Conservation (phyloP, 2,797 vertebrate genomes). For the Coracias cyanogaster region DNA sequence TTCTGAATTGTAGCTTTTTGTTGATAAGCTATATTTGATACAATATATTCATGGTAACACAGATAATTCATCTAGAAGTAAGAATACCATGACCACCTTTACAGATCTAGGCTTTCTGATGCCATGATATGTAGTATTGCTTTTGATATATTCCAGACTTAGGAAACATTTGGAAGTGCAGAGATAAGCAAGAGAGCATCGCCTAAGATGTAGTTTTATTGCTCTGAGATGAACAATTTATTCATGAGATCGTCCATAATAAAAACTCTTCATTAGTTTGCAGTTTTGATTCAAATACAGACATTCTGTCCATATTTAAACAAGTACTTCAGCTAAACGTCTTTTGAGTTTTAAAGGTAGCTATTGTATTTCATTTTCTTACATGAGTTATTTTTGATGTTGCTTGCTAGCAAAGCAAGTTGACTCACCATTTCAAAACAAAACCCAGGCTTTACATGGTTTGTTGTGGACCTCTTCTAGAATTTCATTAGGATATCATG, state of each 20-base stretch:
- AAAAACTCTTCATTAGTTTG: not conserved
- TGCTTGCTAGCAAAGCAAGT: not conserved
- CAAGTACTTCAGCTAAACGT: not conserved
- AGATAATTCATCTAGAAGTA: not conserved
- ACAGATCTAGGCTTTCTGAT: not conserved
- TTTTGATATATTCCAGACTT: not conserved
- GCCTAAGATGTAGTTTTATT: not conserved
- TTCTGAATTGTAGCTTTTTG: not conserved
- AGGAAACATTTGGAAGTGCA: not conserved
- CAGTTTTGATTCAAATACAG: not conserved
- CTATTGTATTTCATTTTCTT: conserved; percentile 13
- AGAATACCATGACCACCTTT: not conserved
- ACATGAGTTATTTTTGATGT: not conserved
- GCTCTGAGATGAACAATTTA: not conserved
- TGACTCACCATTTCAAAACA: not conserved
- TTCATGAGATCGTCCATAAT: not conserved
- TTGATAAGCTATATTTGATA: not conserved
- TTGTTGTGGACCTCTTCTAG: not conserved
- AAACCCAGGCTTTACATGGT: not conserved
- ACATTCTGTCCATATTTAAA: not conserved
- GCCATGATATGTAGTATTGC: not conserved
- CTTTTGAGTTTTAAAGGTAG: conserved; percentile 3
- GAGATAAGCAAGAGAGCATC: not conserved
- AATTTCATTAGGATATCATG: not conserved
- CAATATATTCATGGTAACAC: not conserved